Conservation (phyloP, 2,113 vertebrate genomes). For the Melanostigma gelatinosum region DNA sequence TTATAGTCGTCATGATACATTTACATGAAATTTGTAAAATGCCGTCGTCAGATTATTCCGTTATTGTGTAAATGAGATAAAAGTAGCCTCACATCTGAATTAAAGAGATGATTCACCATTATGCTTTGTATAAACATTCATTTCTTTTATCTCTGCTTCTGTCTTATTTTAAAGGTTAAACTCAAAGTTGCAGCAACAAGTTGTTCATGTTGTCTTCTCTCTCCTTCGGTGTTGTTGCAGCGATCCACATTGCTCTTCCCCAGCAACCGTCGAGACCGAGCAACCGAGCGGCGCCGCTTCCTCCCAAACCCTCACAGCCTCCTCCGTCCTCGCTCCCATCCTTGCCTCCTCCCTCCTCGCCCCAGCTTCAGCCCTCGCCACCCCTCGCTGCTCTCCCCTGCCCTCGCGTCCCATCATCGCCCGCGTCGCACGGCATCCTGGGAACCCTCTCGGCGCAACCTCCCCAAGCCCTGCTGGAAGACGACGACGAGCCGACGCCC, state of each 20-base stretch:
- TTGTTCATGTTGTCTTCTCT: neutral
- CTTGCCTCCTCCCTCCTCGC: conserved; percentile 46
- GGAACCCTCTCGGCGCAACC: conserved; percentile 83
- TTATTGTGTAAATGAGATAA: too few species aligned
- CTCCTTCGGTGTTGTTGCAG: conserved; percentile 67
- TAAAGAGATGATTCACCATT: too few species aligned
- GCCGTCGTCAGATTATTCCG: too few species aligned
- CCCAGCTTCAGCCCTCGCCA: conserved; percentile 59
- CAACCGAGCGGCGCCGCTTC: conserved; percentile 88
- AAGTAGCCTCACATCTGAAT: too few species aligned
- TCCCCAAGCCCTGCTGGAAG: conserved; percentile 89
- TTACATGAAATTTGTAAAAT: too few species aligned
- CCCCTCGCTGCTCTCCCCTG: conserved; percentile 68
- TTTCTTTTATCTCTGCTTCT: too few species aligned
- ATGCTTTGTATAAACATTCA: too few species aligned
- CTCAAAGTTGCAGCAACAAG: too few species aligned
- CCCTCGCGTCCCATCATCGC: conserved; percentile 68
- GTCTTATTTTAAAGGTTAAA: too few species aligned
- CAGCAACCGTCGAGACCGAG: conserved; percentile 94
- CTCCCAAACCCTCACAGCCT: conserved; percentile 85
- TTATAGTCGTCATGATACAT: too few species aligned
- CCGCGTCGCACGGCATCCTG: conserved; percentile 69
- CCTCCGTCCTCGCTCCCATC: conserved; percentile 64
- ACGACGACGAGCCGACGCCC: conserved; percentile 85
- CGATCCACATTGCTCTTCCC: conserved; percentile 92